Conservation (phyloP, 1,140 invertebrate species). For the Fopius arisanus region DNA sequence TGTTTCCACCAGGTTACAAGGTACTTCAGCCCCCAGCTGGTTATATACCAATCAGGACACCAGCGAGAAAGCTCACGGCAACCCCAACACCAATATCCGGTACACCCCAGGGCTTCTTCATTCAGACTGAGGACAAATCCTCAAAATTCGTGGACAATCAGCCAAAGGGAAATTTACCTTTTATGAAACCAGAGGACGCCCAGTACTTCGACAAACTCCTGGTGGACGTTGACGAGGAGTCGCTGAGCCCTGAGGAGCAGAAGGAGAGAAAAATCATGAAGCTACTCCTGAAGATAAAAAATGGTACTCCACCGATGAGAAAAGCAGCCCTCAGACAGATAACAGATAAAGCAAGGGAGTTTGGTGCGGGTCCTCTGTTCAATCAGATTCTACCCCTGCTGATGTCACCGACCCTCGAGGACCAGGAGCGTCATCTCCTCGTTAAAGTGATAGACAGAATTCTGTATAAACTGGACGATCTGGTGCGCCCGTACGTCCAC, state of each 20-base stretch:
- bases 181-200: slow-evolving; percentile 99
- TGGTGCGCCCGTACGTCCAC: slow-evolving; percentile 98
- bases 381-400: slow-evolving; percentile 98
- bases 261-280: slow-evolving; percentile 99
- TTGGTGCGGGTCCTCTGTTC: slow-evolving; percentile 97
- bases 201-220: slow-evolving; percentile 99
- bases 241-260: slow-evolving; percentile 93
- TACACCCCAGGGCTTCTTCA: slow-evolving; percentile 95
- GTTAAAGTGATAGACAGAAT: slow-evolving; percentile 99
- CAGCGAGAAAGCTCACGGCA: slow-evolving; percentile 94
- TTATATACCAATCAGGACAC: slow-evolving; percentile 97
- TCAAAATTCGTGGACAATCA: slow-evolving; percentile 95
- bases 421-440: slow-evolving; percentile 98
- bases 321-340: slow-evolving; percentile 98
- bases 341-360: slow-evolving; percentile 97
- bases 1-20: slow-evolving; percentile 99
- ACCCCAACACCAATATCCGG: slow-evolving; percentile 96
- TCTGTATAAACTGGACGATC: slow-evolving; percentile 97
- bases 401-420: slow-evolving; percentile 99
- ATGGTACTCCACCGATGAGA: slow-evolving; percentile 98
- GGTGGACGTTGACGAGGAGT: slow-evolving; percentile 97
- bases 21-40: slow-evolving; percentile 93
- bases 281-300: slow-evolving; percentile 97
- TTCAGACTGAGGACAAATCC: slow-evolving; percentile 86
- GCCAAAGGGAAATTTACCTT: slow-evolving; percentile 95